These are phyloP conservation scores for Diarsia rubi DNA, from an alignment of 2,888 invertebrate species.

Conservation along the genomic window DNA sequence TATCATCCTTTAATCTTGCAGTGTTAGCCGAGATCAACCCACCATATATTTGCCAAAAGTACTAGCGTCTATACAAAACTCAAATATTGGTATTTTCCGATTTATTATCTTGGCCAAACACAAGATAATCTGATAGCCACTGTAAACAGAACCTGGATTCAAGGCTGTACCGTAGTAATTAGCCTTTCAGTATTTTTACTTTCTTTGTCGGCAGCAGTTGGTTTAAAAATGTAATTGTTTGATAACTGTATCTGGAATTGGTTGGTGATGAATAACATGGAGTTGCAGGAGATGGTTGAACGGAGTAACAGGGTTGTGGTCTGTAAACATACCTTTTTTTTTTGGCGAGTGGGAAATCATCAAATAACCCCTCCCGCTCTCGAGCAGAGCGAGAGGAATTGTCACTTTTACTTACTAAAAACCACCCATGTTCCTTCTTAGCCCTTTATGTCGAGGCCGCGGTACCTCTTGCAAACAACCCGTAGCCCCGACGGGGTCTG, in stretches of 20 bases:
- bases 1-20: slow-evolving; percentile 6
- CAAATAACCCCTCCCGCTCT: too few species aligned
- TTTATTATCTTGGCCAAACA: slow-evolving; percentile 77
- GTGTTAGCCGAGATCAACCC: not conserved
- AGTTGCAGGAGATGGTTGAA: slow-evolving; percentile 63
- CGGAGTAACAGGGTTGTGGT: slow-evolving; percentile 75
- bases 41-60: slow-evolving; percentile 32
- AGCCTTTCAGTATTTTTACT: slow-evolving; percentile 63
- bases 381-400: too few species aligned
- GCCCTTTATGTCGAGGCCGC: too few species aligned
- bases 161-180: slow-evolving; percentile 68
- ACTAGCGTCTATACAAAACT: slow-evolving; percentile 2
- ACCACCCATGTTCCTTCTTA: too few species aligned
- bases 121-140: slow-evolving; percentile 75
- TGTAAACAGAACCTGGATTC: slow-evolving; percentile 72
- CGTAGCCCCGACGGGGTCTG: too few species aligned
- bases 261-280: slow-evolving; percentile 29
- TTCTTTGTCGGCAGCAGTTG: slow-evolving; percentile 51
- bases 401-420: too few species aligned
- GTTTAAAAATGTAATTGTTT: slow-evolving; percentile 34
- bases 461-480: too few species aligned
- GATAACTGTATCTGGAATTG: not conserved
- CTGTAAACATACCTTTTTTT: slow-evolving; percentile 46
- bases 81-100: slow-evolving; percentile 72
- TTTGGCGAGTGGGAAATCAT: too few species aligned